Evolutionary conservation across 2,113 vertebrate genomes (phyloP), one percentile per base, ranked within the genome.

Genomic region (Clarias batrachus): DNA sequence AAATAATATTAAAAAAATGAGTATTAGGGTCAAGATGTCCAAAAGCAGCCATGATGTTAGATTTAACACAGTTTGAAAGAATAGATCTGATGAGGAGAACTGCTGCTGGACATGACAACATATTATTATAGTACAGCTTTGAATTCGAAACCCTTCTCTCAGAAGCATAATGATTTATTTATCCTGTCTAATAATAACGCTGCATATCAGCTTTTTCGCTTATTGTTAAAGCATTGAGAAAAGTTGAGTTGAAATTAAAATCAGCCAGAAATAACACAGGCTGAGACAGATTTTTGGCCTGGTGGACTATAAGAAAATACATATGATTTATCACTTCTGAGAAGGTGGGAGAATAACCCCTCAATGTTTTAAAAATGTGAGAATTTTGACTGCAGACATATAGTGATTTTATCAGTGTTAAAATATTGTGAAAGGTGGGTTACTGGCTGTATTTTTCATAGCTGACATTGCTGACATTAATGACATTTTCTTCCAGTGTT

Each of bases 81-180:
- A 27, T 37, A 52, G 59, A 59, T 85, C 14, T 37, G 3, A 66
- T 0, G 1, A 84, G 14, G 57, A 78, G 12, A 56, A 56, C 27
- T 3, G 33, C 80, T 85, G 60, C 78, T 78, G 33, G 25, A n/a
- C 56, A 88, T 87, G 84, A 86, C 59, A 80, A 86, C 66, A 60
- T 30, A 25, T 77, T 63, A 73, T 33, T 66, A 85, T 85, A 77
- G 76, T 68, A 48, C 14, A 12, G 23, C 14, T 85, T 77, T 81
- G 41, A 86, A 82, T 60, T 79, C 73, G 19, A 78, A 65, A 23
- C 41, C 66, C 57, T 79, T 11, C 81, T 85, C 71, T 71, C 65
- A 85, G 25, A 82, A 84, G 27, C 30, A 12, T n/a, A 65, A 11
- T 66, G 59, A 84, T 74, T 73, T 56, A 88, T 77, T 21, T 73